phyloP scores from a whole-genome alignment of 2,888 invertebrate genomes.

The Erebia palarica region DNA sequence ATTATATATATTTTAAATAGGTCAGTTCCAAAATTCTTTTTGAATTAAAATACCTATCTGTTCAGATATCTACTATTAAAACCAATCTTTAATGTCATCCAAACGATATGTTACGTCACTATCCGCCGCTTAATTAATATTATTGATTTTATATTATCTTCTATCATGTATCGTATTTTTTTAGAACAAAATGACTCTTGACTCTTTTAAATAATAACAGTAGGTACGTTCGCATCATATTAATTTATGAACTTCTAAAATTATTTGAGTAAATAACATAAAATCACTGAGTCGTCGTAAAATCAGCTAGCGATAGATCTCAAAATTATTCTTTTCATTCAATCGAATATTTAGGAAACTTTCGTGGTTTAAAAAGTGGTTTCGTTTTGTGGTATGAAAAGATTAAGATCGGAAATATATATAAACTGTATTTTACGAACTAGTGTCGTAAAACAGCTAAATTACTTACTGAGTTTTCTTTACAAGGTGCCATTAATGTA shows the following conservation, averaged over 20 bases:
- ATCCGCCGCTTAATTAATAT: neutral
- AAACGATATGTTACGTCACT: neutral
- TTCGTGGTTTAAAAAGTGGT: neutral
- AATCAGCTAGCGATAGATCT: no score
- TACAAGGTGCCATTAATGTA: constrained; percentile 8
- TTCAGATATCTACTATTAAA: neutral
- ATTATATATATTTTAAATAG: no score
- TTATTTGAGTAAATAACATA: no score
- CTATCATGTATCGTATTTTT: neutral
- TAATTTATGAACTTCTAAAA: no score
- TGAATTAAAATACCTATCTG: neutral
- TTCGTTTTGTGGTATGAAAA: no score
- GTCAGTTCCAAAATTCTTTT: neutral
- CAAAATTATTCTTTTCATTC: no score
- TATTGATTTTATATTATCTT: neutral
- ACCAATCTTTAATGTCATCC: constrained; percentile 1
- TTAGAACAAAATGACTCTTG: neutral
- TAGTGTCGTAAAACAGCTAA: constrained; percentile 12
- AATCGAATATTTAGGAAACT: no score
- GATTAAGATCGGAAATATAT: no score
- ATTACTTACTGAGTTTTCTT: constrained; percentile 13
- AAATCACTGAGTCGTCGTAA: no score
- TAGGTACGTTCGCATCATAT: neutral
- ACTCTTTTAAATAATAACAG: no score
- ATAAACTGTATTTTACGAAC: constrained; percentile 5